Conservation (phyloP, 2,888 invertebrate species). For the Mongoloraphidia duomilia region DNA sequence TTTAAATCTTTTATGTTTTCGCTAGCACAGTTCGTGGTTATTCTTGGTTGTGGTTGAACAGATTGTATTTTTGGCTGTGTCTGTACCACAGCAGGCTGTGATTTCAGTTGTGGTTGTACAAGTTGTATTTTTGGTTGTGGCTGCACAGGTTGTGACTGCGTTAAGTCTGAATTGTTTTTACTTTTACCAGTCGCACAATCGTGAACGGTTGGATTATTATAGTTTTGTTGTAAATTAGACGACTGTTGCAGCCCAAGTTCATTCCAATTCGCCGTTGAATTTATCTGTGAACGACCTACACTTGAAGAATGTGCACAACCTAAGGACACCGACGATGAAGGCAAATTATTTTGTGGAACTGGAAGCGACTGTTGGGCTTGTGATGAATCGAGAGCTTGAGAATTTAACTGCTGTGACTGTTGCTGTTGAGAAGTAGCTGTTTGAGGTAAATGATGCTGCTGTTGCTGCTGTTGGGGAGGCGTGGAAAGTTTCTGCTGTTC, state of each 20-base stretch:
- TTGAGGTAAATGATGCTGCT: constrained; percentile 8
- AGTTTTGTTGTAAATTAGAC: constrained; percentile 8
- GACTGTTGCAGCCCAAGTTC: background rate
- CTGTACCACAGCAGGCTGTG: constrained; percentile 8
- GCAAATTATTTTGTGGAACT: background rate
- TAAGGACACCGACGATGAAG: background rate
- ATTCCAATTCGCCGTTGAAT: no score
- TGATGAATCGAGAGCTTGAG: constrained; percentile 4
- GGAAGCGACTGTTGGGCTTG: background rate
- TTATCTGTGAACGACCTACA: no score
- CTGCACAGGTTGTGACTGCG: no score
- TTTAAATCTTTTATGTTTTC: background rate
- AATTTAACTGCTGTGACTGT: constrained; percentile 6
- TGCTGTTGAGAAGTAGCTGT: constrained; percentile 5
- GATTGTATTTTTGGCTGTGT: constrained; percentile 17
- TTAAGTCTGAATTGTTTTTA: no score
- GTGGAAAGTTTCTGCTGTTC: constrained; percentile 10
- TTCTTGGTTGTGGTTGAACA: constrained; percentile 12
- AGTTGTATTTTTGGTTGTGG: background rate
- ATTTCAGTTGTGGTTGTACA: constrained; percentile 7
- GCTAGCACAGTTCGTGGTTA: background rate
- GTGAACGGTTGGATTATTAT: background rate
- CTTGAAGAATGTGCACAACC: no score
- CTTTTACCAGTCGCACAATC: no score
- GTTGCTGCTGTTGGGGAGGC: constrained; percentile 13